phyloP scores from a whole-genome alignment of 2,888 invertebrate genomes.

The Lithophane ornitopus region DNA sequence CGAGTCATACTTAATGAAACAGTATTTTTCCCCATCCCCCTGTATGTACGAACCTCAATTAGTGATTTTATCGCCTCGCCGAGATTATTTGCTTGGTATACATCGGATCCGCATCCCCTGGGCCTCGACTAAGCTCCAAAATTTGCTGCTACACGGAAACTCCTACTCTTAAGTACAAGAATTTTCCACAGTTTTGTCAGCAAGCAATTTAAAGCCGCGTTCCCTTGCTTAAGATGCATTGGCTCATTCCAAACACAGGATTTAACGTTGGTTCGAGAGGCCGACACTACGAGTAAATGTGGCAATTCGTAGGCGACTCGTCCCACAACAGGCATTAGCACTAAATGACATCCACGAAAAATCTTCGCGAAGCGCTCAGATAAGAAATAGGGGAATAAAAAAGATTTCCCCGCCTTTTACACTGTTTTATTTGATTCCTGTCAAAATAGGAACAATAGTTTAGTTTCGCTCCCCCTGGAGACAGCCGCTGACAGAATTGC shows the following conservation, averaged over 20 bases:
- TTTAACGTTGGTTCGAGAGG: conserved; percentile 84
- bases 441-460: conserved; percentile 65
- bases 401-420: conserved; percentile 78
- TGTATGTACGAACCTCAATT: conserved; percentile 39
- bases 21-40: conserved; percentile 36
- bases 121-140: conserved; percentile 65
- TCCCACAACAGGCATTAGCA: conserved; percentile 88
- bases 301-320: conserved; percentile 88
- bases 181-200: conserved; percentile 77
- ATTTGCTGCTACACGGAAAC: conserved; percentile 68
- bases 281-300: conserved; percentile 83
- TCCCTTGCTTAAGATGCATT: conserved; percentile 89
- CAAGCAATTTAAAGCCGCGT: conserved; percentile 82
- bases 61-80: conserved; percentile 50
- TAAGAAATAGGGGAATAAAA: conserved; percentile 84
- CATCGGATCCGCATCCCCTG: conserved; percentile 42
- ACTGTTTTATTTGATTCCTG: conserved; percentile 73
- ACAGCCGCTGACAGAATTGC: conserved; percentile 32
- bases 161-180: conserved; percentile 65
- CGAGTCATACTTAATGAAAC: conserved; percentile 44
- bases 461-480: conserved; percentile 36
- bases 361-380: conserved; percentile 82
- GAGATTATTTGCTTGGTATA: conserved; percentile 60
- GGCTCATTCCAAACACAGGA: conserved; percentile 87
- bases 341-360: conserved; percentile 89